Conservation (phyloP, 2,113 vertebrate genomes). For the Chelonoidis abingdonii region DNA sequence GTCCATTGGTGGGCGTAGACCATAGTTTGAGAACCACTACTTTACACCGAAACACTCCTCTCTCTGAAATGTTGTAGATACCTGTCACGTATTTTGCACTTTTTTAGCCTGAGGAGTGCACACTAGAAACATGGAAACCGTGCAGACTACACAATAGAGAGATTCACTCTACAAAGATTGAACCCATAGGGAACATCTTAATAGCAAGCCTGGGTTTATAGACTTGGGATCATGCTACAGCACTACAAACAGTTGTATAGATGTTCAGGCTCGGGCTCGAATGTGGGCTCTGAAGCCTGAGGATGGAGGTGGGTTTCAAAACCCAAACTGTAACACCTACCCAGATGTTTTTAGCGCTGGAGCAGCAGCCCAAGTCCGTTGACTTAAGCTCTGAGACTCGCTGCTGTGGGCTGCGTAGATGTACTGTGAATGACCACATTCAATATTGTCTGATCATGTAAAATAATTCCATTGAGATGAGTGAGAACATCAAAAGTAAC, state of each 20-base stretch:
- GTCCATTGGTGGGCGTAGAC: background rate
- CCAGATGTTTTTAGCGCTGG: too few relatives aligned
- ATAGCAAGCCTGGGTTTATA: too few relatives aligned
- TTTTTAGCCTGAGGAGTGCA: background rate
- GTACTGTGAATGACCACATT: too few relatives aligned
- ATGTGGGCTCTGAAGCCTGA: too few relatives aligned
- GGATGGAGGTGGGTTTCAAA: too few relatives aligned
- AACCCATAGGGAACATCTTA: background rate
- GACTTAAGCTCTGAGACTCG: too few relatives aligned
- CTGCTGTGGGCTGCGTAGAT: too few relatives aligned
- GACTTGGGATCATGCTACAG: too few relatives aligned
- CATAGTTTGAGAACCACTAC: background rate
- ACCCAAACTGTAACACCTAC: too few relatives aligned
- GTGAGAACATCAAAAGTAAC: background rate
- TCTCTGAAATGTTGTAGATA: background rate
- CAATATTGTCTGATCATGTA: background rate
- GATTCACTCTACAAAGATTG: background rate
- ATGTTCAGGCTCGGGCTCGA: too few relatives aligned
- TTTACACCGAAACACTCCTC: fast-evolving
- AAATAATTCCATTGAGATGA: background rate
- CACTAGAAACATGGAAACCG: background rate
- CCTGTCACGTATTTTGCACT: background rate
- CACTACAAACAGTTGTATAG: too few relatives aligned
- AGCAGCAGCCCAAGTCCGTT: too few relatives aligned
- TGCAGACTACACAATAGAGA: background rate